Conservation (phyloP, 2,797 vertebrate genomes). For the Tamandua tetradactyla region DNA sequence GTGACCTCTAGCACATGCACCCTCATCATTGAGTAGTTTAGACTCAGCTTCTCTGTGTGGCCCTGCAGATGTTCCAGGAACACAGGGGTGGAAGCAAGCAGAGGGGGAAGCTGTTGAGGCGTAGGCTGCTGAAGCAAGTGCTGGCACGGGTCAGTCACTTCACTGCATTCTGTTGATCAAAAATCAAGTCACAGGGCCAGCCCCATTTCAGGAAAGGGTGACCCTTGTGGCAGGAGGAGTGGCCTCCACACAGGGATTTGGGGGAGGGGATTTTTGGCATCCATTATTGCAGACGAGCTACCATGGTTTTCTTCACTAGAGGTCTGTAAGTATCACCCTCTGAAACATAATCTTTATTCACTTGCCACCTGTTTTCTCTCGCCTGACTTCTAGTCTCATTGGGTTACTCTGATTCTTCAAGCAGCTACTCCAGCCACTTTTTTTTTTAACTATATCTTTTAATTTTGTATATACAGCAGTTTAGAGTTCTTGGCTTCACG, state of each 20-base stretch:
- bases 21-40: background rate
- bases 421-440: background rate
- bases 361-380: background rate
- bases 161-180: rapidly evolving
- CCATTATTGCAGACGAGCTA: background rate
- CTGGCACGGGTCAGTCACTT: background rate
- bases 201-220: background rate
- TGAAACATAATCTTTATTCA: background rate
- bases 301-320: background rate
- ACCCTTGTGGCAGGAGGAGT: background rate
- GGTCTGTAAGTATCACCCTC: background rate
- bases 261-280: background rate
- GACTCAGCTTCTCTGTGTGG: background rate
- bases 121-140: background rate
- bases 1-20: background rate
- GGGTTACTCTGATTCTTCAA: background rate
- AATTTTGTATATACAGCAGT: background rate
- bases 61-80: background rate
- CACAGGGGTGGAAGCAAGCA: background rate
- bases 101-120: background rate
- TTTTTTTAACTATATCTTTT: background rate
- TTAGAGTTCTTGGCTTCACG: background rate
- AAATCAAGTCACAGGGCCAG: background rate
- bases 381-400: background rate
- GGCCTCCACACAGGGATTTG: background rate